Base-by-base conservation (phyloP, 2,888 invertebrate genomes). In the Stenchaetothrips biformis region DNA sequence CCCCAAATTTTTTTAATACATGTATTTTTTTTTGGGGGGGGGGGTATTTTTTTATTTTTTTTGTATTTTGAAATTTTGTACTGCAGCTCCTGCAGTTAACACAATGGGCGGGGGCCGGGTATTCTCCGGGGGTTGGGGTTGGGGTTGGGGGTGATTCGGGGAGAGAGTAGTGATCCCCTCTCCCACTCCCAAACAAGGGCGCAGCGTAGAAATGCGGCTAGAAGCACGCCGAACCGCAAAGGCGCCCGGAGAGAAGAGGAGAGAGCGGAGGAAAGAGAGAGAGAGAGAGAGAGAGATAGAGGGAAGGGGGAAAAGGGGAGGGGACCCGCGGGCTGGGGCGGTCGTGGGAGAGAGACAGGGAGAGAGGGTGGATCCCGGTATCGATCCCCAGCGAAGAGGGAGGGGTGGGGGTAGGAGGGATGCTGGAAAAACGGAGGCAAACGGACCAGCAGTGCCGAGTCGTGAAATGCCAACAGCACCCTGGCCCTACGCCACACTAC, bases 361-460 rank as follows among this genome's bases (percentile, higher is more conserved):
- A 74, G 67, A 74, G 67, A 74, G 59, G 67, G 21, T 25, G 67
- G 67, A 74, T 74, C 67, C 25, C 67, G 21, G 67, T 74, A 74
- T 74, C 67, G 67, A 74, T 21, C 67, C 67, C 9, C 25, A 37
- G 37, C 37, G 67, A 25, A 13, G 16, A 25, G 25, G 25, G 67
- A 9, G 67, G 67, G 67, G 67, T 6, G 21, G 9, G 67, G 67
- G 37, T 2, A 37, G 37, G 37, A 4, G 37, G 37, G 37, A 37
- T 9, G 67, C 67, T 74, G 67, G 67, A 74, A 74, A 74, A 74
- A 74, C 25, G 67, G 21, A 67, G 67, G 67, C 21, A 21, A 74
- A 74, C 67, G 67, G 37, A 37, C 59, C 59, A 18, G 59, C 59
- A 16, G 59, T 59, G 59, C 59, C 18, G 59, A 59, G 59, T 59